A percentile compares a stretch with the other conserved stretches of the same genome.
These are phyloP conservation scores for Eupeodes corollae DNA, from an alignment of 1,140 invertebrate species.

Conservation along the genomic window DNA sequence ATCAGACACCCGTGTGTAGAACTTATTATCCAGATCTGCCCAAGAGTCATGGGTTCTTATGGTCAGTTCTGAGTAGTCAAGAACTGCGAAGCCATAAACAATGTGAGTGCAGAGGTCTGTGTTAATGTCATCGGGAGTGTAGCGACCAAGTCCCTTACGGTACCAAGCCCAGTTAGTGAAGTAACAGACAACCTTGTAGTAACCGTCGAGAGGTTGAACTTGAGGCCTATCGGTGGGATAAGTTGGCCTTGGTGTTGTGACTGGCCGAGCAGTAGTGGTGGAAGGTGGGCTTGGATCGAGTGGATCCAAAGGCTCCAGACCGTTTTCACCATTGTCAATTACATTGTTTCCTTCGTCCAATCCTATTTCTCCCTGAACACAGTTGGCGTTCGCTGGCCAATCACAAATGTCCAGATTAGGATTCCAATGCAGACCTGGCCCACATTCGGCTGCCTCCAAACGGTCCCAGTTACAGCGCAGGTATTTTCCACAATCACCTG, in stretches of 20 bases:
- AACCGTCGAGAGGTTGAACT: constrained; percentile 39
- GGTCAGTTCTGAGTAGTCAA: constrained; percentile 62
- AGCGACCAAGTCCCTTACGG: constrained; percentile 66
- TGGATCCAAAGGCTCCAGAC: constrained; percentile 12
- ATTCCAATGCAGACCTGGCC: constrained; percentile 68
- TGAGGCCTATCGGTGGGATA: constrained; percentile 29
- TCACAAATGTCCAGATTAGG: constrained; percentile 55
- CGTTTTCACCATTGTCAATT: constrained; percentile 3
- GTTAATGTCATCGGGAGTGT: constrained; percentile 74
- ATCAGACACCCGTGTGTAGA: constrained; percentile 69
- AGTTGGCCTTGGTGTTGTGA: constrained; percentile 27
- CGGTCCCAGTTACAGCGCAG: constrained; percentile 67
- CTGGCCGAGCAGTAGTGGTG: constrained; percentile 16
- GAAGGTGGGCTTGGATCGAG: constrained; percentile 8
- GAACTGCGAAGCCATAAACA: constrained; percentile 81
- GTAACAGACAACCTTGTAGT: constrained; percentile 75
- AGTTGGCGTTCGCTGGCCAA: constrained; percentile 63
- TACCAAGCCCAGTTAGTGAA: constrained; percentile 94
- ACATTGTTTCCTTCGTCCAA: not conserved
- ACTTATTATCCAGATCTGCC: constrained; percentile 78
- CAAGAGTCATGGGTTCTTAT: constrained; percentile 78
- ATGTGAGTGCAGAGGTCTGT: constrained; percentile 80
- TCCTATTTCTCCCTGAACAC: constrained; percentile 29
- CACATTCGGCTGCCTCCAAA: constrained; percentile 57
- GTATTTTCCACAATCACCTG: constrained; percentile 61